Evolutionary conservation across 2,113 vertebrate species (phyloP), one percentile per base, ranked within the genome.

Genomic region (Gavia stellata): DNA sequence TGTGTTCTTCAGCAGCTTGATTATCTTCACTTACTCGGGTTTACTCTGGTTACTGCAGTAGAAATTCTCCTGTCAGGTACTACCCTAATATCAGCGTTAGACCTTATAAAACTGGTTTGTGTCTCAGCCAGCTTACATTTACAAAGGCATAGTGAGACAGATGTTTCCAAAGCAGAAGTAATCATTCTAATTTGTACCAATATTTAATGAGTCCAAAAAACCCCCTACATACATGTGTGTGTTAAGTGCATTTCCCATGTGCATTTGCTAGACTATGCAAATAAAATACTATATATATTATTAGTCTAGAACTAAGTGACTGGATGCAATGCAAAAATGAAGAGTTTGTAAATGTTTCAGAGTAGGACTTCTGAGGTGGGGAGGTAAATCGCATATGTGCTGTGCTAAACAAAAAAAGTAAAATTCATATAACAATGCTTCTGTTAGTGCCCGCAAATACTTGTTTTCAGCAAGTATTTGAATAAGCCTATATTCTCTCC

Each of bases 111-210:
- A 29, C 33, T 28, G 36, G 31, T 28, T 70, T 55, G 20, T 52
- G 34, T 44, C 50, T 83, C 42, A 67, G 87, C 34, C 66, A 62
- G n/a, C 58, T 77, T 62, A 15, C 2, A 3, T 28, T 81, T 50
- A 42, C 53, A 36, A 59, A 62, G 68, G 49, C 29, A 63, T 56
- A 50, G 55, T 0, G 2, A 88, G 78, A 59, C 91, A 94, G 94
- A 96, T 91, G 96, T 94, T 96, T 88, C 81, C 92, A 96, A 95
- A 97, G 96, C 97, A 97, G 97, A 97, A 97, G 91, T 96, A 93
- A 91, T 88, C 25, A 65, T 75, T 94, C 80, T 93, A 52, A 91
- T 95, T 81, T 94, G 78, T 81, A 90, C 78, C 71, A 90, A 67
- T 77, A 77, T 45, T 83, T 94, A 70, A 94, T 71, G 94, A 88